phyloP scores from a whole-genome alignment of 92 coral and sea anemone genomes.

The Nematostella vectensis region DNA sequence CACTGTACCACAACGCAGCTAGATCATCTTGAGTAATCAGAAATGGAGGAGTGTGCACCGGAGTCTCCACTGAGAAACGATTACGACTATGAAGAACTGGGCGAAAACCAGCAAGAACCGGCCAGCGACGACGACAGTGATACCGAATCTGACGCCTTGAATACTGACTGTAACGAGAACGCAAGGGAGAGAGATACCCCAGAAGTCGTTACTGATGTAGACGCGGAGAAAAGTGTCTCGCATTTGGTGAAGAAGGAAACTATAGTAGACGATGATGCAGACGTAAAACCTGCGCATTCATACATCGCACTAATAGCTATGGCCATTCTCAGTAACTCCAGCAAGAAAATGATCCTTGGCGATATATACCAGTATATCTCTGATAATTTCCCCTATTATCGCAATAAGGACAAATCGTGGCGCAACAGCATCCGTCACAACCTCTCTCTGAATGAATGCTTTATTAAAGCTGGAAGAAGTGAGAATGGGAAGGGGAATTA shows the following conservation, averaged over 20 bases:
- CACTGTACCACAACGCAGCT: neutral
- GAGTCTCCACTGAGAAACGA: neutral
- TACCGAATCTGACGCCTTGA: neutral
- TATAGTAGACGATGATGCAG: constrained; percentile 53
- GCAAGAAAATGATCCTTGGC: constrained; percentile 90
- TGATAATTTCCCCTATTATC: constrained; percentile 87
- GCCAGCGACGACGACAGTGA: neutral
- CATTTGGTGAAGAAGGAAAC: constrained; percentile 16
- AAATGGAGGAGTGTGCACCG: neutral
- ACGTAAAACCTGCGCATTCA: constrained; percentile 92
- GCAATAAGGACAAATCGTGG: constrained; percentile 99
- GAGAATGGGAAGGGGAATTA: constrained; percentile 98
- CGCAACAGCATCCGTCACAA: constrained; percentile 96
- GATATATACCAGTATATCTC: constrained; percentile 96
- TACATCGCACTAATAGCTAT: constrained; percentile 96
- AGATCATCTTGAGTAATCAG: neutral
- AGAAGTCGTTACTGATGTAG: constrained; percentile 2
- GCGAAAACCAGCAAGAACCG: too few relatives aligned
- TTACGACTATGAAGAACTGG: too few relatives aligned
- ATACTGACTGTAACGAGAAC: constrained; percentile 6
- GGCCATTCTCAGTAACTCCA: constrained; percentile 87
- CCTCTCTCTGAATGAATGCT: constrained; percentile 93
- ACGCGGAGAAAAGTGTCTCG: constrained; percentile 9
- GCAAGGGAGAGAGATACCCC: constrained; percentile 5
- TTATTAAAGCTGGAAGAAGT: constrained; percentile 95